phyloP scores from a whole-genome alignment of 2,888 invertebrate genomes.

The Athetis lepigone region DNA sequence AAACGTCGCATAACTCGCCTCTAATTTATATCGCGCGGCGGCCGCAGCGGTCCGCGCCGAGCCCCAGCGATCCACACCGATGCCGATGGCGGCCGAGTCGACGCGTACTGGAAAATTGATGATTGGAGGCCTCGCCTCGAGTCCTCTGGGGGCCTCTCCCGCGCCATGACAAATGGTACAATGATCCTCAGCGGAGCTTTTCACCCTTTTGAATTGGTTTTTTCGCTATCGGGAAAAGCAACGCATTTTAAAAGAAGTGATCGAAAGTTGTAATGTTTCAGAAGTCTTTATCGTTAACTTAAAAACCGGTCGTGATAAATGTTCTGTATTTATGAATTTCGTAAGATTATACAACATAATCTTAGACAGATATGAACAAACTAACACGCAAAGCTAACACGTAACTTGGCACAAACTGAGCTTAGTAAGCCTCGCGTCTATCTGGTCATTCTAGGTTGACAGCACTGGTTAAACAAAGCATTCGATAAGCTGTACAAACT shows the following conservation, averaged over 20 bases:
- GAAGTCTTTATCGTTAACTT: conserved; percentile 6
- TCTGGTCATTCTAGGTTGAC: no score
- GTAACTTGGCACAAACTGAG: no score
- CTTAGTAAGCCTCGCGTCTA: no score
- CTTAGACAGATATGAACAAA: no score
- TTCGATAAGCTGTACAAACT: no score
- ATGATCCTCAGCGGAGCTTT: conserved; percentile 49
- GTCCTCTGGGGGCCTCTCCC: conserved; percentile 43
- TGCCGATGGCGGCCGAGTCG: conserved; percentile 10
- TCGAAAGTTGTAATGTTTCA: conserved; percentile 26
- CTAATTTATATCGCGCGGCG: conserved; percentile 36
- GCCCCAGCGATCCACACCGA: conserved; percentile 20
- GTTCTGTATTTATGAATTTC: not conserved
- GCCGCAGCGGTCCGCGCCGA: conserved; percentile 18
- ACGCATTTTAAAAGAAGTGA: conserved; percentile 31
- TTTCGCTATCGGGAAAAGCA: conserved; percentile 40
- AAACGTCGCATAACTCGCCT: conserved; percentile 37
- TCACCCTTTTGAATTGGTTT: conserved; percentile 48
- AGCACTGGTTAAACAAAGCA: no score
- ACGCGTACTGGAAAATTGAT: conserved; percentile 49
- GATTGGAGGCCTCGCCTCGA: conserved; percentile 42
- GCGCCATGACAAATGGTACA: conserved; percentile 56
- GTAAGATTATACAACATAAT: not conserved
- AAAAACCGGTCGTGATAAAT: not conserved
- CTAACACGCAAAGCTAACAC: no score